Percentiles rank a stretch among this genome's conserved stretches.
These are phyloP conservation scores for Gracilinanus agilis DNA, from an alignment of 2,113 vertebrate genomes.

Conservation along the genomic window DNA sequence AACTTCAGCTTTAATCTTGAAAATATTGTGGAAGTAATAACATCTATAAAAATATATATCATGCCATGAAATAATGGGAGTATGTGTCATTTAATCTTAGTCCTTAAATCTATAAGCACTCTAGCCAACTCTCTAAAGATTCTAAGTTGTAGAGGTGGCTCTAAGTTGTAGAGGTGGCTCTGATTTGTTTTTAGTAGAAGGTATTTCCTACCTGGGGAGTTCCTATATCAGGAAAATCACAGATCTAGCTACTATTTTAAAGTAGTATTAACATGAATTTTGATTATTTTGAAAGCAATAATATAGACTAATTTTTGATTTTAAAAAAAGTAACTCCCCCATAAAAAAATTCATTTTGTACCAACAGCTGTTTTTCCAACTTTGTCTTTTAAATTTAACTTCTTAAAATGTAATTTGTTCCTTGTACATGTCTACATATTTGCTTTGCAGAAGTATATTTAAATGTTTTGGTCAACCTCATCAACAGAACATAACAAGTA, in stretches of 20 bases:
- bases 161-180: not conserved
- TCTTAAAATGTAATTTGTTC: not conserved
- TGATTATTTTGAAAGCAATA: not conserved
- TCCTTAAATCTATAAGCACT: not conserved
- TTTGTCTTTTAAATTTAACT: conserved; percentile 33
- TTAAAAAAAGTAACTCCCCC: not conserved
- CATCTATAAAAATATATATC: not conserved
- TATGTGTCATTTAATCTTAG: not conserved
- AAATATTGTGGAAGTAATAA: not conserved
- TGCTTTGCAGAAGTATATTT: conserved; percentile 23
- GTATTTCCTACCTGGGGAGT: not conserved
- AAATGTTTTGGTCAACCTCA: not conserved
- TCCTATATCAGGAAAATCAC: not conserved
- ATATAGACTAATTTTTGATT: conserved; percentile 16
- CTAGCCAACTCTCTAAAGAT: not conserved
- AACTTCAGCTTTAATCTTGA: not conserved
- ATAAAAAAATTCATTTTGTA: not conserved
- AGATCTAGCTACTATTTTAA: not conserved
- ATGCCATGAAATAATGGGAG: not conserved
- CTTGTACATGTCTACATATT: not conserved
- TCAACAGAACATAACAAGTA: not conserved
- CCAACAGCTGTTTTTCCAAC: not conserved
- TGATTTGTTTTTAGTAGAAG: not conserved
- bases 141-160: not conserved
- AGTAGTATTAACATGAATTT: conserved; percentile 12